Evolutionary conservation across 2,888 invertebrate species (phyloP).

Genomic region (Diogma glabrata): DNA sequence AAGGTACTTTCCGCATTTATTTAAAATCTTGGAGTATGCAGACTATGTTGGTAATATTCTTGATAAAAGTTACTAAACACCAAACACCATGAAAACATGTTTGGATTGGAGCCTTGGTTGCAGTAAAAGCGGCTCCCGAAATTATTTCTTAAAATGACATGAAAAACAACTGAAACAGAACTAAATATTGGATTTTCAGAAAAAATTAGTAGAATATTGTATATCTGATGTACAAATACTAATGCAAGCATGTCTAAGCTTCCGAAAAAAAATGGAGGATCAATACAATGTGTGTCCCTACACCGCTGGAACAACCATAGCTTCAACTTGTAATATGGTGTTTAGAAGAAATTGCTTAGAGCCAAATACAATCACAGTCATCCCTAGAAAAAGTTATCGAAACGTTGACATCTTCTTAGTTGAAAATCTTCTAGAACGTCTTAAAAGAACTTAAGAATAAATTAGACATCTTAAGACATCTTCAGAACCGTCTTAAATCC

Average conservation of each 20-base stretch:
- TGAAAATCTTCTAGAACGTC: too few species aligned
- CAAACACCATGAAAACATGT: conserved; percentile 19
- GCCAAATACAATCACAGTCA: too few species aligned
- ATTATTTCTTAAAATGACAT: conserved; percentile 21
- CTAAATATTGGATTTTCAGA: conserved; percentile 22
- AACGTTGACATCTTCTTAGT: too few species aligned
- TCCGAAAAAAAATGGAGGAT: conserved; percentile 20
- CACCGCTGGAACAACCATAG: conserved; percentile 21
- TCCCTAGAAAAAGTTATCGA: too few species aligned
- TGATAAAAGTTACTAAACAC: conserved; percentile 17
- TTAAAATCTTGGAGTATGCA: conserved; percentile 17
- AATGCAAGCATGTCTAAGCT: conserved; percentile 22
- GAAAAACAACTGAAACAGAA: conserved; percentile 14
- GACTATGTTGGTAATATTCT: conserved; percentile 21
- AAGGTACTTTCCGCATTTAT: conserved; percentile 21
- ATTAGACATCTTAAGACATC: too few species aligned
- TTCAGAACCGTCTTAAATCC: too few species aligned
- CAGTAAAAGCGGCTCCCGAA: conserved; percentile 11
- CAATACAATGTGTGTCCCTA: conserved; percentile 23
- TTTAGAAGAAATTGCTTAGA: conserved; percentile 22
- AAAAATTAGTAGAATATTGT: conserved; percentile 20
- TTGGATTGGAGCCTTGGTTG: too few species aligned
- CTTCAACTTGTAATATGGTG: conserved; percentile 22
- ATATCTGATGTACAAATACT: conserved; percentile 21
- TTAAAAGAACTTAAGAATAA: too few species aligned